phyloP scores from a whole-genome alignment of 2,113 vertebrate species.

The Cnemophilus loriae region DNA sequence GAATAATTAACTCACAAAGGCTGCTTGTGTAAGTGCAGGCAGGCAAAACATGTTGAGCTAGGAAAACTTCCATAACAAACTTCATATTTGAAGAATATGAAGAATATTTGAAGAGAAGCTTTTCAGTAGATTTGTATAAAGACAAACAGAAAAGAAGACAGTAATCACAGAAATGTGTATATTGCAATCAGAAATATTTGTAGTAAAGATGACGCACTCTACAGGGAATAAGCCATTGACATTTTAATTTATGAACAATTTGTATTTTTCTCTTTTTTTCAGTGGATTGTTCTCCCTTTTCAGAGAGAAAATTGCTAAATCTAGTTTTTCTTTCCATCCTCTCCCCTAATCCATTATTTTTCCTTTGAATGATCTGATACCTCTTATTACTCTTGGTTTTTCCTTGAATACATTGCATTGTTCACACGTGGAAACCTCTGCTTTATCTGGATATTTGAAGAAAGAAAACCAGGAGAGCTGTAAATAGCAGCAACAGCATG shows the following conservation, averaged over 20 bases:
- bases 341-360: neutral
- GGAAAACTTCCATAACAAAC: conserved; percentile 24
- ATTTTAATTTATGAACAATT: neutral
- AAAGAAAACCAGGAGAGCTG: neutral
- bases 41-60: neutral
- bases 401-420: neutral
- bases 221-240: neutral
- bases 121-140: neutral
- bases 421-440: neutral
- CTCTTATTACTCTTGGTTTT: neutral
- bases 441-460: neutral
- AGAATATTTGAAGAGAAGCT: neutral
- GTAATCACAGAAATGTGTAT: neutral
- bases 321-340: neutral
- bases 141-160: neutral
- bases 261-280: neutral
- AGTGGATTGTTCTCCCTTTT: neutral
- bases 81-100: neutral
- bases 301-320: neutral
- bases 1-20: conserved; percentile 35
- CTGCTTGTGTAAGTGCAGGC: conserved; percentile 8
- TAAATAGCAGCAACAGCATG: neutral
- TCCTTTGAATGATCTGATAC: neutral
- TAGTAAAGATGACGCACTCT: neutral
- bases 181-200: neutral